Base-by-base conservation (phyloP, 2,888 invertebrate species). In the Pachydiplax longipennis region DNA sequence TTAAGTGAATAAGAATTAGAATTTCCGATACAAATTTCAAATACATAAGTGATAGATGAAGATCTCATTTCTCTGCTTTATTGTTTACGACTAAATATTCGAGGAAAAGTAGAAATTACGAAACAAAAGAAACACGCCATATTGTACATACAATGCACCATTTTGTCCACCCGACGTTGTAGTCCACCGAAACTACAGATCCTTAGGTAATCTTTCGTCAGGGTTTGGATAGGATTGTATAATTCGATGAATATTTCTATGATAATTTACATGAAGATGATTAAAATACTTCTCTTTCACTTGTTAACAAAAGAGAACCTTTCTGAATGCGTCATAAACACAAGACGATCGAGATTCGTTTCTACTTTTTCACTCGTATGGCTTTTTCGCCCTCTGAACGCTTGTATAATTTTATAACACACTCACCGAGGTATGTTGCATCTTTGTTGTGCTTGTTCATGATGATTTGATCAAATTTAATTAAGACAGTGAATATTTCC, bases 341-440 rank as follows among this genome's bases (percentile, higher is more conserved):
- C 90, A 90, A 90, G 90, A 90, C 90, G 90, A 90, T 90, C 90
- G 90, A 81, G 81, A 90, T 90, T 90, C 90, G 90, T 90, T 90
- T 90, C 81, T 90, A 90, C 81, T 81, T 90, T 90, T 90, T 90
- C 81, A 81, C 81, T 81, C 40, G 81, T 81, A 58, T 31, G 37
- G 31, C 73, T 37, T 90, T 81, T 40, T 61, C 18, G 31, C 48
- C 35, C 53, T 18, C 48, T 35, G 37, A 80, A 80, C 35, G 80
- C 81, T 40, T 53, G 37, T 81, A 81, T 53, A 61, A 61, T 80
- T 90, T 53, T 81, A 35, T 40, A 48, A 90, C 81, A 81, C 31
- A 81, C 90, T 90, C 81, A 90, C 90, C 90, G 53, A 81, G 81
- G 81, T 81, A 80, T 25, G 81, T 90, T 58, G 80, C 90, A 90